These are phyloP conservation scores for Agrochola macilenta DNA, from an alignment of 2,888 invertebrate genomes.

Conservation along the genomic window DNA sequence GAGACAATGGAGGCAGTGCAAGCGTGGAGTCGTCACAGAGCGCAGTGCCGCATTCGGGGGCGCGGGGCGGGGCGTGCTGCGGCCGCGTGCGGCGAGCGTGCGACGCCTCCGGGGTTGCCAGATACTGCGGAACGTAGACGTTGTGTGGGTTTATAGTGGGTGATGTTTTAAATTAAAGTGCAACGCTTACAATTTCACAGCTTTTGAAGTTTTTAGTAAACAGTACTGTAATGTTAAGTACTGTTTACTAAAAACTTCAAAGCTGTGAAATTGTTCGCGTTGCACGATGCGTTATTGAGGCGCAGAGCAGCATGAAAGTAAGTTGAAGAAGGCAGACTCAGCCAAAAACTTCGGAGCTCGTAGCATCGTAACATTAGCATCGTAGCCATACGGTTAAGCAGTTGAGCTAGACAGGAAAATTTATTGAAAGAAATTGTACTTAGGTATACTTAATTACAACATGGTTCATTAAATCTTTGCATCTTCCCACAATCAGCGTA, in stretches of 20 bases:
- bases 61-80: constrained; percentile 79
- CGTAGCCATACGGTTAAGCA: too few species aligned
- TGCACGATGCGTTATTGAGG: not conserved
- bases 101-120: constrained; percentile 57
- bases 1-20: constrained; percentile 43
- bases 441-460: not conserved
- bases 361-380: too few species aligned
- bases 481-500: not conserved
- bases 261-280: not conserved
- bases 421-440: not conserved
- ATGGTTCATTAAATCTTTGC: not conserved
- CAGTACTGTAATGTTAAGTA: not conserved
- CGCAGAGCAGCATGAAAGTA: not conserved
- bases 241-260: not conserved
- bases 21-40: constrained; percentile 68
- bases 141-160: not conserved
- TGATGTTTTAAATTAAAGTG: not conserved
- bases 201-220: too few species aligned
- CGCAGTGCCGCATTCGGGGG: constrained; percentile 90
- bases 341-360: not conserved
- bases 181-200: too few species aligned
- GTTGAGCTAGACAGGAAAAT: too few species aligned
- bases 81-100: constrained; percentile 71
- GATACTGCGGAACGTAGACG: not conserved
- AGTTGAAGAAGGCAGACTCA: not conserved